These are phyloP conservation scores for Anser brachyrhynchus DNA, from an alignment of 2,113 vertebrate genomes.

Conservation along the genomic window DNA sequence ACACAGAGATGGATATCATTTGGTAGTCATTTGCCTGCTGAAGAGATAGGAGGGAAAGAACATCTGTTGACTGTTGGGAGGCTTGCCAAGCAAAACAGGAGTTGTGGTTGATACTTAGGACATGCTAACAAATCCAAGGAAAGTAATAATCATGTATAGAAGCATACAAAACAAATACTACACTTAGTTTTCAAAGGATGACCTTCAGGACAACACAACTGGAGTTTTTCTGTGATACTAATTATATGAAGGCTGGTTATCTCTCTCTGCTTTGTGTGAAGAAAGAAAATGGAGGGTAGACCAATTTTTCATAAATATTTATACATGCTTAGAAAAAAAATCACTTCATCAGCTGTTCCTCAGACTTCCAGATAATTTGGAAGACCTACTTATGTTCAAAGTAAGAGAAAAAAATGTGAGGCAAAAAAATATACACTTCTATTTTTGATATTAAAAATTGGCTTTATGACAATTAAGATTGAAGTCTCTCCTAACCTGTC, in stretches of 20 bases:
- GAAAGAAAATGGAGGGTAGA: background rate
- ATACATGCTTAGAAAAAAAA: background rate
- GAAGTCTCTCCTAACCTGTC: background rate
- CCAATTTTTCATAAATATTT: background rate
- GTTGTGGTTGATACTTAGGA: background rate
- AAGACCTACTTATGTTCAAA: background rate
- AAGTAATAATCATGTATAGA: constrained; percentile 29
- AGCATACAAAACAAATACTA: background rate
- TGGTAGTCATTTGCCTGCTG: background rate
- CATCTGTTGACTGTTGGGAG: constrained; percentile 38
- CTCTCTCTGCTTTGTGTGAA: background rate
- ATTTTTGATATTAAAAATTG: background rate
- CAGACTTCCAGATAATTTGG: background rate
- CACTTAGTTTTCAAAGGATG: constrained; percentile 19
- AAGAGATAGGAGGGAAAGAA: constrained; percentile 27
- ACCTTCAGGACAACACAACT: constrained; percentile 6
- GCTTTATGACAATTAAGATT: background rate
- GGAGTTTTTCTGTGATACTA: background rate
- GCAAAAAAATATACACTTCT: background rate
- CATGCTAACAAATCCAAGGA: constrained; percentile 38
- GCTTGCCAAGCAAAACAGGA: constrained; percentile 54
- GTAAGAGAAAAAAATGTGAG: background rate
- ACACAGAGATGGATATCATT: background rate
- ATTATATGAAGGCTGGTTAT: background rate
- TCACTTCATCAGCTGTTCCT: background rate